Evolutionary conservation across 2,113 vertebrate species (phyloP), one percentile per base, ranked within the genome.

Genomic region (Pseudopipra pipra): DNA sequence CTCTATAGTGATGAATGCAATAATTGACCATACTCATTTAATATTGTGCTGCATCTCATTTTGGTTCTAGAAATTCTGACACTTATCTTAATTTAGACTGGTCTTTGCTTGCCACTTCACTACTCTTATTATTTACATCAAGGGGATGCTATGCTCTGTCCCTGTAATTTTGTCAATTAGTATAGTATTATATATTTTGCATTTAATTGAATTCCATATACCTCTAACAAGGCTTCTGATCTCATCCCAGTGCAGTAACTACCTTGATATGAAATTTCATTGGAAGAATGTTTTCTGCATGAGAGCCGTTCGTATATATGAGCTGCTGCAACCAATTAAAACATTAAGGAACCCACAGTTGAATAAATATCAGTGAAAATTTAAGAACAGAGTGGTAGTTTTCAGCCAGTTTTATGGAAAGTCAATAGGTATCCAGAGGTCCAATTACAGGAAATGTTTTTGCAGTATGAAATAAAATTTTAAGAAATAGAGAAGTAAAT

Each of bases 361-460:
- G 78, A 93, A 89, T 70, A 95, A 96, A 90, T 95, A 93, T 37
- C 37, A 2, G 59, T 74, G 75, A 93, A 94, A 95, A 77, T 90
- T 46, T 62, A 81, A 91, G 54, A 87, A 90, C 18, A 0, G 62
- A 79, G 31, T 41, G 43, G 66, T 76, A 78, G 71, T 85, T 97
- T 96, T 70, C 58, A 88, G 68, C 79, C 65, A 80, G 72, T 90
- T 83, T 93, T 74, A 83, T 78, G 68, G 87, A 83, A 95, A 93
- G 67, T 84, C 87, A 88, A 83, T 93, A 83, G 55, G 72, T 96
- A 93, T 83, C 82, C 46, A n/a, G 82, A 95, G 88, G 85, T 95
- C 92, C 59, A 94, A 91, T 94, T 96, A 93, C 94, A 94, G 95
- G 92, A 94, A 95, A 90, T 84, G 41, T 70, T 90, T 96, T 86